phyloP scores from a whole-genome alignment of 2,888 invertebrate species.

The Himalopsyche anomala region DNA sequence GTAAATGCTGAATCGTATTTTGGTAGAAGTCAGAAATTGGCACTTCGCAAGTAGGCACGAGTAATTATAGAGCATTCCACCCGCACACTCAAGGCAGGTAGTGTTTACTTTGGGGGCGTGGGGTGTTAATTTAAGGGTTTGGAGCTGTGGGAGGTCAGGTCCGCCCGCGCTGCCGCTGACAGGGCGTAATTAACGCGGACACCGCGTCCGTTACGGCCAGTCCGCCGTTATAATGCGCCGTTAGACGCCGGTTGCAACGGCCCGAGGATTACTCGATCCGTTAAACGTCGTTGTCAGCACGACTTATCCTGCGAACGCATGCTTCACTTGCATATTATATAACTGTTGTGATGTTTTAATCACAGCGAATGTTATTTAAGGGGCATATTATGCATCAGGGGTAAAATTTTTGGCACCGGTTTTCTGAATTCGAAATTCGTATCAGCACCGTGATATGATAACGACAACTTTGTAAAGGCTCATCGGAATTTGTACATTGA shows the following conservation, averaged over 20 bases:
- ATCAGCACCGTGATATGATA: too few species aligned
- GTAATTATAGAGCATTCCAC: slow-evolving; percentile 56
- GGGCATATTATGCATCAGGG: too few species aligned
- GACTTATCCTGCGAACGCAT: slow-evolving; percentile 25
- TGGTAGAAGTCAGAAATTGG: slow-evolving; percentile 35
- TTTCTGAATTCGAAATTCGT: too few species aligned
- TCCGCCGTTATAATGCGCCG: slow-evolving; percentile 45
- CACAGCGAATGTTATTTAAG: not conserved
- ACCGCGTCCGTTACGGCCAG: slow-evolving; percentile 54
- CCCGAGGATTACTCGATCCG: slow-evolving; percentile 42
- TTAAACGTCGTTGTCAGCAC: slow-evolving; percentile 40
- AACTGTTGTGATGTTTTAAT: slow-evolving; percentile 36
- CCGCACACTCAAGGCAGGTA: slow-evolving; percentile 57
- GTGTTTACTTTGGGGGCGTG: slow-evolving; percentile 50
- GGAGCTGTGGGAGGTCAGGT: slow-evolving; percentile 46
- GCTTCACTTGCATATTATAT: slow-evolving; percentile 7
- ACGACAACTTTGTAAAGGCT: too few species aligned
- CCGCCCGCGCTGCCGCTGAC: slow-evolving; percentile 60
- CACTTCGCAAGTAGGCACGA: slow-evolving; percentile 53
- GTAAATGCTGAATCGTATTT: not conserved
- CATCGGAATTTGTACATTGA: too few species aligned
- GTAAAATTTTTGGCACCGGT: too few species aligned
- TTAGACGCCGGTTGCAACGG: slow-evolving; percentile 46
- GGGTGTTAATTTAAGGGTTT: slow-evolving; percentile 50
- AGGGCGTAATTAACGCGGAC: slow-evolving; percentile 65